Conservation (phyloP, 2,888 invertebrate species). For the Chironomus tentans region DNA sequence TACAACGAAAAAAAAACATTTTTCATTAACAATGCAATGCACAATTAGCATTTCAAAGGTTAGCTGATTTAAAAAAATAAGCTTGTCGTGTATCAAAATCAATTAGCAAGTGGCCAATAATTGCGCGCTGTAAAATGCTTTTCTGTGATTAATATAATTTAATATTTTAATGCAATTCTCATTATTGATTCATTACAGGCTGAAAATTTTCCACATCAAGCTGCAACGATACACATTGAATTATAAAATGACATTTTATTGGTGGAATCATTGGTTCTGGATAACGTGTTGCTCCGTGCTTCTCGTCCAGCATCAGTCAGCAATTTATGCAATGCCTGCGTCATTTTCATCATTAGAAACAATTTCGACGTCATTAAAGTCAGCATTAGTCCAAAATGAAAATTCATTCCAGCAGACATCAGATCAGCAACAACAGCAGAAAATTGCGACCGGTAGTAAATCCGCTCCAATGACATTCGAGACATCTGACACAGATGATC, state of each 20-base stretch:
- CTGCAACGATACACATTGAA: background rate
- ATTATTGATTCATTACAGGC: background rate
- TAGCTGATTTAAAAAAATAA: background rate
- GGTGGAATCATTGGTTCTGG: constrained; percentile 88
- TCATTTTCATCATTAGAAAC: constrained; percentile 21
- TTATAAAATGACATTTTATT: constrained; percentile 57
- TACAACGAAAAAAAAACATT: too few species aligned
- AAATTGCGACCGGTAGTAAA: background rate
- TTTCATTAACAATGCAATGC: too few species aligned
- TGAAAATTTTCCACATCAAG: background rate
- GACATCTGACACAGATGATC: constrained; percentile 14
- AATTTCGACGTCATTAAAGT: constrained; percentile 16
- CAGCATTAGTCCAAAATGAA: constrained; percentile 10
- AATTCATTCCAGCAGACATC: constrained; percentile 15
- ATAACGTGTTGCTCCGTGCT: constrained; percentile 46
- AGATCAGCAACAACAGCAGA: constrained; percentile 12
- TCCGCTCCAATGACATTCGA: background rate
- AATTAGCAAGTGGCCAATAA: background rate
- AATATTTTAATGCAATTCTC: background rate
- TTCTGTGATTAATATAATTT: background rate
- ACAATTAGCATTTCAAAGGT: too few species aligned
- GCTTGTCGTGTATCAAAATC: background rate
- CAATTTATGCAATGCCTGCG: background rate
- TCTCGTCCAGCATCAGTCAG: background rate
- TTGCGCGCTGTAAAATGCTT: background rate